Base-by-base conservation (phyloP, 2,797 vertebrate species). In the Tragopan temminckii region DNA sequence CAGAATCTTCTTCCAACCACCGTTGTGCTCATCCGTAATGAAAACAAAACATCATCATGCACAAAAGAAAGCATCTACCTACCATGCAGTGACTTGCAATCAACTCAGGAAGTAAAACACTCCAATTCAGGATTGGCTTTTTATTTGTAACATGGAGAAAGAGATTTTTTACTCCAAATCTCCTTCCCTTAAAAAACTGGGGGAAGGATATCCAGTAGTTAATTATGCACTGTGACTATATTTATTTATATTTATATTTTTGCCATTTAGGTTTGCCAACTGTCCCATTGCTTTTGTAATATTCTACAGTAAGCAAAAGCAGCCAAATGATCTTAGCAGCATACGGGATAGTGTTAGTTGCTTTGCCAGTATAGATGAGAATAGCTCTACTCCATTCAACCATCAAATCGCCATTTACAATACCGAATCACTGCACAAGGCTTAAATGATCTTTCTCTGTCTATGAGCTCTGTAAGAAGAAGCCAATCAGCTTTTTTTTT, bases 1-100 rank as follows among this genome's bases (percentile, higher is more conserved):
- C 69, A 92, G 72, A 89, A 33, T 93, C 84, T 66, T 95, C 90
- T 81, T 92, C 81, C 4, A 16, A 50, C 71, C 79, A 94, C 76
- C 58, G 62, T 63, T 89, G 84, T 80, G 84, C 81, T 95, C 80
- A 87, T 90, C 84, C 50, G 24, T 75, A 92, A 89, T 43, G 86
- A 86, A 92, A 94, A 94, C 92, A 95, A 90, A 94, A 84, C 36
- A 9, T 75, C 15, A 24, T 42, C 86, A 6, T 53, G 71, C 62
- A 66, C 78, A 82, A 85, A n/a, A 92, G 68, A 94, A 94, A 75
- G 63, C 55, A 48, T 4, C 62, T 63, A 93, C 79, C 88, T 92
- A 90, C 45, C 48, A 67, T 0, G 0, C 36, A 90, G 85, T 80
- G 90, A 82, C 23, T 75, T 80, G 77, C 0, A 0, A 80, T 86